Evolutionary conservation across 2,888 invertebrate genomes (phyloP), one percentile per base, ranked within the genome.

Genomic region (Lasioglossum leucozonium): DNA sequence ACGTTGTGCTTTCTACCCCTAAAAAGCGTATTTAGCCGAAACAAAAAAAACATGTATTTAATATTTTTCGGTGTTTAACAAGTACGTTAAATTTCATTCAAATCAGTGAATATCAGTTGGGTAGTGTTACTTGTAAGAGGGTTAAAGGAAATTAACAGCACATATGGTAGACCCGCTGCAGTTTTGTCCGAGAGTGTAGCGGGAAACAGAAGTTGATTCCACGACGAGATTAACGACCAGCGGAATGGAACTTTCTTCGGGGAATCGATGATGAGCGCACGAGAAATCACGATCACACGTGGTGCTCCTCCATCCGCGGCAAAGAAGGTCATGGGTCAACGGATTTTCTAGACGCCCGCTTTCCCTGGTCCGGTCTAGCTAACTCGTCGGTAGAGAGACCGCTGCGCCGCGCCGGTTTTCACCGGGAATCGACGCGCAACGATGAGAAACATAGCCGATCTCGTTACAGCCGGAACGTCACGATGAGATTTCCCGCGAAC

Each of bases 361-460:
- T 92, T 92, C 92, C 91, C 91, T 87, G 81, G 81, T 76, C 75
- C 84, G 62, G 86, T 85, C 80, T 77, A 65, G 77, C 84, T 80
- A n/a, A 84, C 77, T 84, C 81, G 81, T 77, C 55, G 77, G 87
- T 82, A 74, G 85, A 88, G 88, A 90, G 88, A 79, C 22, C 34
- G 34, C 34, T 3, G 34, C 22, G 67, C 58, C 44, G 5, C 22
- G 67, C 51, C 18, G 42, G 82, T 87, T 87, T 88, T 88, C 86
- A 82, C 83, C 30, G 5, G 30, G 13, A 62, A 72, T 69, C 76
- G 69, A 67, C 16, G 42, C 16, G 22, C 30, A 34, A 67, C 65
- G 65, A 55, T 55, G 55, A 55, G 55, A 55, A 55, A 55, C 55
- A n/a, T n/a, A 55, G 2, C 8, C 42, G 47, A 51, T 40, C 65